Conservation (phyloP, 2,113 vertebrate species). For the Cercopithecus mona region DNA sequence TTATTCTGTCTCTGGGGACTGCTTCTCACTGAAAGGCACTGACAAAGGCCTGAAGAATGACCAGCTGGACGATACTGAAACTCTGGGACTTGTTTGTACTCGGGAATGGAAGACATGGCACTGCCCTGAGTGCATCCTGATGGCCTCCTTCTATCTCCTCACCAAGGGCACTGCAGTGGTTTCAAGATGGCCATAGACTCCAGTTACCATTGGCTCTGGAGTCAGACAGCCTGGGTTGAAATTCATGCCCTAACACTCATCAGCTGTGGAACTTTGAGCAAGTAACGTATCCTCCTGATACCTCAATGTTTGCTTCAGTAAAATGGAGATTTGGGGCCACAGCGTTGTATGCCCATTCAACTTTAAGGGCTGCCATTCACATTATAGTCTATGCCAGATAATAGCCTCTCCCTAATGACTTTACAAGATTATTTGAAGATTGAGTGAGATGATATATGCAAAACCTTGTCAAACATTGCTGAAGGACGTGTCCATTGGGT, state of each 20-base stretch:
- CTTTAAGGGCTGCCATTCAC: neutral
- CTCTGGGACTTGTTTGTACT: neutral
- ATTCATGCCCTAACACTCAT: neutral
- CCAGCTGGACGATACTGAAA: neutral
- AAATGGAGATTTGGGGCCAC: neutral
- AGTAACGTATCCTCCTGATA: neutral
- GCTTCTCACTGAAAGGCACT: slow-evolving; percentile 27
- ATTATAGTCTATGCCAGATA: neutral
- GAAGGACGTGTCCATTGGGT: neutral
- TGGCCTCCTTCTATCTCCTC: neutral
- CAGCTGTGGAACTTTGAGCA: neutral
- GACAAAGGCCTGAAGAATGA: neutral
- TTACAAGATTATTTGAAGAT: neutral
- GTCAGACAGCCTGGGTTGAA: neutral
- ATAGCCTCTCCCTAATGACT: neutral
- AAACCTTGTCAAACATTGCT: neutral
- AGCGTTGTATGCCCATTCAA: neutral
- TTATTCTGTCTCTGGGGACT: slow-evolving; percentile 44
- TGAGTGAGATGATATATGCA: neutral
- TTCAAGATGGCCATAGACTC: neutral
- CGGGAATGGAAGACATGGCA: neutral
- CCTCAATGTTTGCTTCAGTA: slow-evolving; percentile 10
- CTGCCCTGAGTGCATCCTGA: neutral
- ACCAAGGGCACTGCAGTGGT: neutral
- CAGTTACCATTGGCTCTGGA: neutral